Base-by-base conservation (phyloP, 2,113 vertebrate genomes). In the Zosterops hypoxanthus region DNA sequence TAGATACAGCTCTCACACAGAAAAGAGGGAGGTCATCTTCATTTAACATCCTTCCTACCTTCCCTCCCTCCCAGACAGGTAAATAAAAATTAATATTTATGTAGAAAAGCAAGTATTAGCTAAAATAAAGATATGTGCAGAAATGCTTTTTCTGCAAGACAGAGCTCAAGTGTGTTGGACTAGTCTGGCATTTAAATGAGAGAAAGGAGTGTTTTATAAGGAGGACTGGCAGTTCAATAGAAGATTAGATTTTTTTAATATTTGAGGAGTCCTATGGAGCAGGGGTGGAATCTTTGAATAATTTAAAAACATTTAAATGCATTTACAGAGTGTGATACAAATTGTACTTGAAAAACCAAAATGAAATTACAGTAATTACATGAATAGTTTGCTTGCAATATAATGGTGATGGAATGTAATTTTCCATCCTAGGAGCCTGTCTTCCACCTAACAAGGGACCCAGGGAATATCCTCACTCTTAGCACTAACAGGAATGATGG, bases 51-150 rank as follows among this genome's bases (percentile, higher is more conserved):
- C 50, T 97, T 79, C 96, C 97, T 34, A 79, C 76, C 19, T 98
- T 98, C 23, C 98, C 97, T 50, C 96, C 94, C 17, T 94, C 90
- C 8, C 95, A 96, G 24, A 64, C 94, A 97, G 96, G 97, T 98
- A 97, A 98, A 55, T 68, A 21, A 80, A 94, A 91, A 50, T 8
- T 47, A 53, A 39, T 33, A 66, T 21, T 90, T 93, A 22, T 7
- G 5, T 52, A 50, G 55, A 64, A 92, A 90, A 68, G 5, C 9
- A 57, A 22, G 8, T 76, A 70, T 64, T 64, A 63, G 8, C 11
- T 60, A 53, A 64, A 92, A 63, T 39, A 41, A 44, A 70, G 31
- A 72, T 23, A 4, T 19, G 9, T 70, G 42, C 26, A 83, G 23
- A 82, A 73, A 49, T 42, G 17, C 1, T 41, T 50, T 80, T 82